phyloP scores from a whole-genome alignment of 1,140 invertebrate genomes.

The Cydia pomonella region DNA sequence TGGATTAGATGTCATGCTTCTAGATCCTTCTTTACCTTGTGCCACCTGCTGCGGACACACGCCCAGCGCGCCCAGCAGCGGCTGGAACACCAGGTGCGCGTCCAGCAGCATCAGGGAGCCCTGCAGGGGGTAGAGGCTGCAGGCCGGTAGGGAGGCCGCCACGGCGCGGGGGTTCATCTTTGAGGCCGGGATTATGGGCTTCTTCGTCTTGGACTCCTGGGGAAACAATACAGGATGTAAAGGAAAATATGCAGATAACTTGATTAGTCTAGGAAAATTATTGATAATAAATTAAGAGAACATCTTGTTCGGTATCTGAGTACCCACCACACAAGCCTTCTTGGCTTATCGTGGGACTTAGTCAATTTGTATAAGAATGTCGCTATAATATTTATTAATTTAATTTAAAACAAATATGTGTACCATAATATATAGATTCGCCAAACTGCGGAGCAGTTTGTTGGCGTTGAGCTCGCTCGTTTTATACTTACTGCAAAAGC shows the following conservation, averaged over 20 bases:
- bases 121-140: slow-evolving; percentile 86
- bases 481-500: too few relatives aligned
- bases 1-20: background rate
- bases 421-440: too few relatives aligned
- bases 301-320: too few relatives aligned
- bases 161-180: slow-evolving; percentile 71
- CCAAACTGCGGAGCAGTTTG: too few relatives aligned
- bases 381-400: too few relatives aligned
- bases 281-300: too few relatives aligned
- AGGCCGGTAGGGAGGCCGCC: slow-evolving; percentile 56
- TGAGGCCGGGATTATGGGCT: slow-evolving; percentile 62
- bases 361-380: too few relatives aligned
- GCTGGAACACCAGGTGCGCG: slow-evolving; percentile 96
- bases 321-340: too few relatives aligned
- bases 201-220: slow-evolving; percentile 68
- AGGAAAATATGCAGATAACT: background rate
- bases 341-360: too few relatives aligned
- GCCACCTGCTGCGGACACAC: slow-evolving; percentile 92
- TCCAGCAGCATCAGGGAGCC: slow-evolving; percentile 92
- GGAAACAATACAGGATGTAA: background rate
- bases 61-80: slow-evolving; percentile 90
- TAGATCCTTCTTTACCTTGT: slow-evolving; percentile 63
- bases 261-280: too few relatives aligned
- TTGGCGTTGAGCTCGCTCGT: too few relatives aligned
- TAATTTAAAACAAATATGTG: too few relatives aligned